Evolutionary conservation across 2,113 vertebrate species (phyloP).

Genomic region (Grammomys dolichurus): DNA sequence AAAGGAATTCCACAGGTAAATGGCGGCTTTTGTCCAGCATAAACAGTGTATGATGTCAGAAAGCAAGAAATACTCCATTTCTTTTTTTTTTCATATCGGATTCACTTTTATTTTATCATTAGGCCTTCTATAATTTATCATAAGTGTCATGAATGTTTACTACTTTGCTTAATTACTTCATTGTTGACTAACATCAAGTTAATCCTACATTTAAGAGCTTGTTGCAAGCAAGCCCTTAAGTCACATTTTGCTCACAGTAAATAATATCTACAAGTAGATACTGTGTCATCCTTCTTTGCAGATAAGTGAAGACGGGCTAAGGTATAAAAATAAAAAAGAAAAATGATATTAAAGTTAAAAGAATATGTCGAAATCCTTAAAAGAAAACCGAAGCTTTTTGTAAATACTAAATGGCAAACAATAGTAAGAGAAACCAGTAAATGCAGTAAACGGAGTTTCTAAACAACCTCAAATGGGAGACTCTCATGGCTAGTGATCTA

Average conservation of each 20-base stretch:
- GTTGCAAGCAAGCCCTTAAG: neutral
- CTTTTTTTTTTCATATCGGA: neutral
- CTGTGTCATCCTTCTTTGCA: neutral
- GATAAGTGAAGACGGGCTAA: neutral
- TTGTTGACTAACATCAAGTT: neutral
- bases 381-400: neutral
- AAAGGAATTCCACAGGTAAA: neutral
- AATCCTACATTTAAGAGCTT: neutral
- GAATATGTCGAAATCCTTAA: neutral
- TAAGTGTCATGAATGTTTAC: neutral
- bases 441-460: neutral
- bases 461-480: neutral
- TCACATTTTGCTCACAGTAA: neutral
- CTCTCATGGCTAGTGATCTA: neutral
- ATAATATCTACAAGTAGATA: neutral
- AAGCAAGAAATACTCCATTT: neutral
- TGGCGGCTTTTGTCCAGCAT: slow-evolving; percentile 18
- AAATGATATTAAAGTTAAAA: neutral
- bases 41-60: neutral
- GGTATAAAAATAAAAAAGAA: neutral
- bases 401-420: neutral
- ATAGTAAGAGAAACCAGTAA: neutral
- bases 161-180: neutral
- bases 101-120: neutral
- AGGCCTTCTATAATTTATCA: neutral